phyloP scores from a whole-genome alignment of 2,797 vertebrate genomes.

The Manis crassicaudata region DNA sequence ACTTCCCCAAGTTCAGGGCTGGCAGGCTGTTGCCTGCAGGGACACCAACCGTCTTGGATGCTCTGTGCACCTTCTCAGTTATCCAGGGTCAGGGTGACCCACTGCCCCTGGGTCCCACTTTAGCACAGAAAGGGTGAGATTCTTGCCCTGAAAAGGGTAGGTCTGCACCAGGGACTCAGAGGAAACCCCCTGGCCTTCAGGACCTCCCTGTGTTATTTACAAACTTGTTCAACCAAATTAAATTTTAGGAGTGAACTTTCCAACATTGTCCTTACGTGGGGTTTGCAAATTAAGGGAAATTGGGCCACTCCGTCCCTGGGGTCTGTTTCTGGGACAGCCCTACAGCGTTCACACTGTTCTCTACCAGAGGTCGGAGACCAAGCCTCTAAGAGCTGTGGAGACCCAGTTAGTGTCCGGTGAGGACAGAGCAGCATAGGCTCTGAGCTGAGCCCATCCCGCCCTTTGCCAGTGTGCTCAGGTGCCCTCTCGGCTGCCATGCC shows the following conservation, averaged over 20 bases:
- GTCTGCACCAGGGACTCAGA: background rate
- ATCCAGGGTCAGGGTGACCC: background rate
- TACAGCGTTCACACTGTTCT: constrained; percentile 64
- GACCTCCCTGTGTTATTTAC: constrained; percentile 1
- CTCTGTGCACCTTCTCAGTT: background rate
- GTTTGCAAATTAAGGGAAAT: constrained; percentile 83
- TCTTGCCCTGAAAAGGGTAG: background rate
- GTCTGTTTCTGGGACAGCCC: constrained; percentile 87
- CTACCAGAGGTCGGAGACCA: constrained; percentile 38
- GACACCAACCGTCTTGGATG: background rate
- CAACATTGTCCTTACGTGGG: constrained; percentile 71
- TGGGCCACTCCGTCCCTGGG: constrained; percentile 86
- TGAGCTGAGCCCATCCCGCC: constrained; percentile 17
- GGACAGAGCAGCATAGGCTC: background rate
- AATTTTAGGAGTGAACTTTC: constrained; percentile 60
- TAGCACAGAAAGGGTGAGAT: background rate
- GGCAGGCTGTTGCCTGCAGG: background rate
- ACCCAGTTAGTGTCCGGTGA: constrained; percentile 62
- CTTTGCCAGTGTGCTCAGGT: background rate
- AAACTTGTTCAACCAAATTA: constrained; percentile 2
- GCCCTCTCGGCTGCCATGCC: background rate
- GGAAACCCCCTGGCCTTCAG: background rate
- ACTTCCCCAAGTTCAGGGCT: background rate
- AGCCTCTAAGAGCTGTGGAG: constrained; percentile 58
- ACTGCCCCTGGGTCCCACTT: fast-evolving